phyloP scores from a whole-genome alignment of 2,113 vertebrate species.

The Eublepharis macularius region DNA sequence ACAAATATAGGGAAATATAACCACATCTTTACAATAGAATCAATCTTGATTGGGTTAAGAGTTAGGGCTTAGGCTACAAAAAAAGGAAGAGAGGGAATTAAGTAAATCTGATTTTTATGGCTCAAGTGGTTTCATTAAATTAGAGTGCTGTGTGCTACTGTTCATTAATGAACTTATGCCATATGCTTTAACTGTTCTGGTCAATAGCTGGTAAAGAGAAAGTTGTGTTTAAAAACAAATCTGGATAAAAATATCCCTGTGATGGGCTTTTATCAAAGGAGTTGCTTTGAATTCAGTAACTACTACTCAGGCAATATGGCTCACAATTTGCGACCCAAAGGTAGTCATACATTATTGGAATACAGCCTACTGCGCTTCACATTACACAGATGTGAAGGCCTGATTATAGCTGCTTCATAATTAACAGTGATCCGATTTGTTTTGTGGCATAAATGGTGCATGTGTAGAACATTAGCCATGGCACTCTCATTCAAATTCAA shows the following conservation, averaged over 20 bases:
- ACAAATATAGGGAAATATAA: slow-evolving; percentile 66
- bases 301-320: slow-evolving; percentile 87
- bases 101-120: slow-evolving; percentile 89
- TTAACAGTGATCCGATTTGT: slow-evolving; percentile 99
- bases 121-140: slow-evolving; percentile 99
- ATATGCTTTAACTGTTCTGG: slow-evolving; percentile 91
- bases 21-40: slow-evolving; percentile 64
- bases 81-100: slow-evolving; percentile 74
- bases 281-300: slow-evolving; percentile 85
- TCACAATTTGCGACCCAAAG: slow-evolving; percentile 86
- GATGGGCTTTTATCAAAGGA: slow-evolving; percentile 85
- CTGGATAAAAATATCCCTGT: slow-evolving; percentile 84
- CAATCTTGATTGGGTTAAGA: slow-evolving; percentile 68
- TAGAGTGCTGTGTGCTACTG: slow-evolving; percentile 87
- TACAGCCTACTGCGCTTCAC: slow-evolving; percentile 87
- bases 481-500: slow-evolving; percentile 98
- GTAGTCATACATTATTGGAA: slow-evolving; percentile 88
- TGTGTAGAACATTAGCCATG: slow-evolving; percentile 98
- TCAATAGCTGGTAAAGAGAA: slow-evolving; percentile 86
- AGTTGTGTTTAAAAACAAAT: slow-evolving; percentile 74
- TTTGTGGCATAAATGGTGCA: slow-evolving; percentile 99
- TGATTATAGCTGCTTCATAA: slow-evolving; percentile 96
- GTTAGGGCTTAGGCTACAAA: slow-evolving; percentile 70
- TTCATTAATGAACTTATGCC: slow-evolving; percentile 97
- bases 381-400: slow-evolving; percentile 90